Percentiles rank a stretch among this genome's conserved stretches.
Evolutionary conservation across 2,888 invertebrate genomes (phyloP).

Genomic region (Sturmia bella): DNA sequence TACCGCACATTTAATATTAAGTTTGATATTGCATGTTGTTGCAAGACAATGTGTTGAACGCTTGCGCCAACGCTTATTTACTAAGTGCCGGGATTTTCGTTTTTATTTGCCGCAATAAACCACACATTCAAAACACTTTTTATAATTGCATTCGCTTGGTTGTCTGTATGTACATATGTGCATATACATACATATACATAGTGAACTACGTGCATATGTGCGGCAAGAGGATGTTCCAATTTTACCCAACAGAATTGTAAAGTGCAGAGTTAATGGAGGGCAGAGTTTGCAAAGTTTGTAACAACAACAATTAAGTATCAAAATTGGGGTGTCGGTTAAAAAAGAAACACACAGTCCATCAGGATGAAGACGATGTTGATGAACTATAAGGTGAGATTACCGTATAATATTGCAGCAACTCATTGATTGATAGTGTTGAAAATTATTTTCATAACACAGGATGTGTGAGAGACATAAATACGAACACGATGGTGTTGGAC

Average conservation of each 20-base stretch:
- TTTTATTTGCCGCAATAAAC: constrained; percentile 56
- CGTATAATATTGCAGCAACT: constrained; percentile 51
- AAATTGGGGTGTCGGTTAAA: constrained; percentile 52
- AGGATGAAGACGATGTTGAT: constrained; percentile 41
- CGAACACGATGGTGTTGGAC: constrained; percentile 47
- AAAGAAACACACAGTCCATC: not conserved
- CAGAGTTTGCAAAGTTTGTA: constrained; percentile 43
- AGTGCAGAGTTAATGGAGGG: not conserved
- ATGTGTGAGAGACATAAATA: constrained; percentile 53
- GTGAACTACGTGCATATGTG: constrained; percentile 20
- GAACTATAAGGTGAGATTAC: constrained; percentile 53
- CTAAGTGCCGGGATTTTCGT: constrained; percentile 45
- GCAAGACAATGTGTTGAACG: constrained; percentile 73
- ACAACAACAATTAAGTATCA: constrained; percentile 52
- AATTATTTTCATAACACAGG: constrained; percentile 62
- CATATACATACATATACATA: constrained; percentile 24
- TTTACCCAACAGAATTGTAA: not conserved
- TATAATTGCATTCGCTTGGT: not conserved
- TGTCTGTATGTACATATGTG: not conserved
- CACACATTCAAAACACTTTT: constrained; percentile 5
- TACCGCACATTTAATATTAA: constrained; percentile 80
- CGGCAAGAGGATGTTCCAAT: constrained; percentile 30
- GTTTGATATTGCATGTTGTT: constrained; percentile 80
- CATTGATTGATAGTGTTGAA: constrained; percentile 73
- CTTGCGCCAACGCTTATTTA: constrained; percentile 70